Evolutionary conservation across 2,797 vertebrate species (phyloP).

Genomic region (Tympanoctomys barrerae): DNA sequence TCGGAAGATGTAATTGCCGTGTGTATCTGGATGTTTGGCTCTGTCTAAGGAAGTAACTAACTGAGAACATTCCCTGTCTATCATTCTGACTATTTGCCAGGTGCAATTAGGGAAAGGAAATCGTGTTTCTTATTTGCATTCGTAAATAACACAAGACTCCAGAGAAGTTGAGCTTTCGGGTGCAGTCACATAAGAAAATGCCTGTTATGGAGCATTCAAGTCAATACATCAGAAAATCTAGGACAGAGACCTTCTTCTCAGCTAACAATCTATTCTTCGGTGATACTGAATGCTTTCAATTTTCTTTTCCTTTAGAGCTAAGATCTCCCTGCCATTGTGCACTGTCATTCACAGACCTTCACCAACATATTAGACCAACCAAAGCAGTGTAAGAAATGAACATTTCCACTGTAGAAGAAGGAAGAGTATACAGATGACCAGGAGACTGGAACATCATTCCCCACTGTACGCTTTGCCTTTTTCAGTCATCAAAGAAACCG

Average conservation of each 20-base stretch:
- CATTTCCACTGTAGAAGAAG: not conserved
- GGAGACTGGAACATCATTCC: not conserved
- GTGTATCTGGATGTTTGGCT: not conserved
- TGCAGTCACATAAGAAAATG: not conserved
- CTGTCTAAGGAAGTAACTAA: conserved; percentile 33
- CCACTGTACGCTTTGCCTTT: not conserved
- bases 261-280: not conserved
- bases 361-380: not conserved
- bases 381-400: not conserved
- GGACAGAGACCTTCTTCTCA: not conserved
- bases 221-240: not conserved
- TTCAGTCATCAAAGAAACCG: not conserved
- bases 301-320: not conserved
- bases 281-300: not conserved
- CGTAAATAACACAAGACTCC: conserved; percentile 38
- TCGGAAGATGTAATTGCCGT: not conserved
- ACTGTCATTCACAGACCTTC: not conserved
- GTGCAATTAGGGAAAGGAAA: conserved; percentile 4
- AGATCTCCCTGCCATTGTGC: not conserved
- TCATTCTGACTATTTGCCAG: conserved; percentile 31
- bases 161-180: conserved; percentile 13
- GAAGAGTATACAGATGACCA: not conserved
- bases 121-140: conserved; percentile 39
- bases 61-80: conserved; percentile 13
- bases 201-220: not conserved